Evolutionary conservation across 2,113 vertebrate species (phyloP), one percentile per base, ranked within the genome.

Genomic region (Cinclus cinclus): DNA sequence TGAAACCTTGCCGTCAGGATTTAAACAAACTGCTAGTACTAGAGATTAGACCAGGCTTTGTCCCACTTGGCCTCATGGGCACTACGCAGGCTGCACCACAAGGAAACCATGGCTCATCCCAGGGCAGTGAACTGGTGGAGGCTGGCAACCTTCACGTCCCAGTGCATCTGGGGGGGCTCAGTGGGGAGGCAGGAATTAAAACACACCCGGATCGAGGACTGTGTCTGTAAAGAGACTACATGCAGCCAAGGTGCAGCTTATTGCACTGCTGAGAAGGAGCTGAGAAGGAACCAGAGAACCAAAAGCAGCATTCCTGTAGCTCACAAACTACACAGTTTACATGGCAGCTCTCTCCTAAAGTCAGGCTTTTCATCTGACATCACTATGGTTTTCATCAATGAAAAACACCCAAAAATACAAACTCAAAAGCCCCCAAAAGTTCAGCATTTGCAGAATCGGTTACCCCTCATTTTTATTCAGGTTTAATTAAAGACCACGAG

Each of bases 11-110:
- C 3, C 17, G 22, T 49, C 3, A 11, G 58, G 25, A 55, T 42
- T 74, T 67, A 62, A 58, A 25, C 11, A 30, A 22, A 31, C 39
- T 47, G 13, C 31, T 41, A 28, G 7, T 11, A 9, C 21, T 44
- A 19, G 24, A 33, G 28, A 65, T 56, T 35, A 81, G 46, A 24
- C 25, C 25, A 27, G 59, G 37, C 22, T 84, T 55, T n/a, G 31
- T 35, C 24, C 24, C 3, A 0, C 64, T 64, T 64, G 50, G 14
- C n/a, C n/a, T 8, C 6, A 39, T 0, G 3, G 37, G 6, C 19
- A 4, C 18, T 39, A 12, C 44, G 11, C 4, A 5, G 53, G 10
- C 13, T 10, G 47, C 42, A 18, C 23, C 19, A 1, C 4, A 1
- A 10, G 1, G 1, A 47, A 39, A 28, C 15, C 18, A 33, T 15